Evolutionary conservation across 1,140 invertebrate genomes (phyloP).

Genomic region (Cydia amplana): DNA sequence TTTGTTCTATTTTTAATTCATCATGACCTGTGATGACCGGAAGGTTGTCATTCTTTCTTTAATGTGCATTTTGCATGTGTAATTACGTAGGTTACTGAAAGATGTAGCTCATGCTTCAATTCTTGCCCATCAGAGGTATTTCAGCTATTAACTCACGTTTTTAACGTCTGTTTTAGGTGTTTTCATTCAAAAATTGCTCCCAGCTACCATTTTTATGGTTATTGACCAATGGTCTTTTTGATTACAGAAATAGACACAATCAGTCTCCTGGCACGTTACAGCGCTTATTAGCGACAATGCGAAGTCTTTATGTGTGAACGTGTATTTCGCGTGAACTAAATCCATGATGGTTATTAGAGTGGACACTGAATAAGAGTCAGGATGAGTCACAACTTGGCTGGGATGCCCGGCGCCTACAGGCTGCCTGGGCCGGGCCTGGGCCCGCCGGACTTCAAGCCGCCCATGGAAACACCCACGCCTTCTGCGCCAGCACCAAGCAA

Average conservation of each 20-base stretch:
- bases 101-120: slow-evolving; percentile 13
- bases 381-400: slow-evolving; percentile 85
- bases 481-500: slow-evolving; percentile 82
- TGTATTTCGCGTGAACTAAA: slow-evolving; percentile 50
- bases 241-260: slow-evolving; percentile 76
- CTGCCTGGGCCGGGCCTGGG: slow-evolving; percentile 83
- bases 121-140: slow-evolving; percentile 15
- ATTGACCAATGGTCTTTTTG: slow-evolving; percentile 53
- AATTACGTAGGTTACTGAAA: slow-evolving; percentile 25
- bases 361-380: slow-evolving; percentile 63
- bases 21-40: slow-evolving; percentile 24
- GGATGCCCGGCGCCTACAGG: slow-evolving; percentile 83
- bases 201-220: slow-evolving; percentile 21
- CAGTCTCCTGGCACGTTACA: slow-evolving; percentile 73
- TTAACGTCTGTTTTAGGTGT: background rate
- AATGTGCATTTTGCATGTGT: slow-evolving; percentile 15
- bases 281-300: slow-evolving; percentile 72
- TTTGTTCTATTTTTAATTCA: slow-evolving; percentile 45
- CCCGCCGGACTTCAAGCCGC: slow-evolving; percentile 82
- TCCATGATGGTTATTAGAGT: slow-evolving; percentile 68
- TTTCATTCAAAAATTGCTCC: background rate
- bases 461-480: slow-evolving; percentile 80
- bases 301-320: slow-evolving; percentile 64
- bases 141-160: background rate
- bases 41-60: background rate